phyloP scores from a whole-genome alignment of 2,113 vertebrate genomes.

The Gasterosteus nipponicus region DNA sequence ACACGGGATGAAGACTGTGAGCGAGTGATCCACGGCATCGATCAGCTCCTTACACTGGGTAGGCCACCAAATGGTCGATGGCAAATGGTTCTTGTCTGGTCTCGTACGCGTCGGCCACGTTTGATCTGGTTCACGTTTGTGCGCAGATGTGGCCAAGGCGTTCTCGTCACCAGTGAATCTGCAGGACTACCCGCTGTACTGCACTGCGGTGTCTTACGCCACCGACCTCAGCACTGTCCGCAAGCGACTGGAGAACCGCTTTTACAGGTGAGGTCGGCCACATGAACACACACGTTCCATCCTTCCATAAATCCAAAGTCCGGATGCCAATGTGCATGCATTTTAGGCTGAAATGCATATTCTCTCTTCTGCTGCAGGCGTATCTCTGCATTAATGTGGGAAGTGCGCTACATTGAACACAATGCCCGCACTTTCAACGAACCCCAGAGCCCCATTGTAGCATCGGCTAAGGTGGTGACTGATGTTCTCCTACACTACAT shows the following conservation, averaged over 20 bases:
- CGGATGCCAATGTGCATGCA: neutral
- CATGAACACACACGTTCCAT: neutral
- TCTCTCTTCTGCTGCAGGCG: slow-evolving; percentile 80
- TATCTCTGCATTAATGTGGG: slow-evolving; percentile 99
- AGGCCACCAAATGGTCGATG: slow-evolving; percentile 15
- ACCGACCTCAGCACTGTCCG: slow-evolving; percentile 95
- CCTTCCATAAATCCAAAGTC: neutral
- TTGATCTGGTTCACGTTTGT: slow-evolving; percentile 17
- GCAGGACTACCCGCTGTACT: slow-evolving; percentile 95
- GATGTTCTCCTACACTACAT: slow-evolving; percentile 95
- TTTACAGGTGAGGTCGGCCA: slow-evolving; percentile 86
- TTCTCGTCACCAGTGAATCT: slow-evolving; percentile 94
- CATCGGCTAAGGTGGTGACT: slow-evolving; percentile 94
- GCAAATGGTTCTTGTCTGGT: neutral
- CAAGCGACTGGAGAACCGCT: slow-evolving; percentile 92
- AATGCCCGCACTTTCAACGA: slow-evolving; percentile 98
- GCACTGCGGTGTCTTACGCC: slow-evolving; percentile 95
- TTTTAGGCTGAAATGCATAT: neutral
- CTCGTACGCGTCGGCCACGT: neutral
- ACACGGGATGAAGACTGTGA: slow-evolving; percentile 94
- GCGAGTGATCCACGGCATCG: slow-evolving; percentile 89
- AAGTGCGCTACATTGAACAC: slow-evolving; percentile 97
- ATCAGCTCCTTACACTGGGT: slow-evolving; percentile 93
- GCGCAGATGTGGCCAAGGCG: slow-evolving; percentile 92
- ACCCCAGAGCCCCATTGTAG: slow-evolving; percentile 95